A percentile compares a stretch with the other conserved stretches of the same genome.
These are phyloP conservation scores for Melanostoma mellinum DNA, from an alignment of 2,888 invertebrate species.

Conservation along the genomic window DNA sequence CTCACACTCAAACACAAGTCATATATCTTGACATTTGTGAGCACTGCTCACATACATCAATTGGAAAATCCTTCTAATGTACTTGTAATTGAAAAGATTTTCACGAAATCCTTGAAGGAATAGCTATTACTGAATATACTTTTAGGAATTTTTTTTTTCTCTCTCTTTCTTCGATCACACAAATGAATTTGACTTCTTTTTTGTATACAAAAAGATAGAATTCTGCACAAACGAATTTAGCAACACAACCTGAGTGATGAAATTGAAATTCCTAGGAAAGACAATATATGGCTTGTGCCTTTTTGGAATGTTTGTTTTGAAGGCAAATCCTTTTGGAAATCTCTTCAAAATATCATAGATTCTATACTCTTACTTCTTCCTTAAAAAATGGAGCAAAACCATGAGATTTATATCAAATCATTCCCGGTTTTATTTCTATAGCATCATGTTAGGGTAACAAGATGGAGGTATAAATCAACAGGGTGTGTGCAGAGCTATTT, in stretches of 20 bases:
- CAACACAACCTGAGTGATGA: no score
- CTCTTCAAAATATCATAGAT: slow-evolving; percentile 46
- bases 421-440: no score
- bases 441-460: no score
- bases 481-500: no score
- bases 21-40: neutral
- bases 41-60: slow-evolving; percentile 32
- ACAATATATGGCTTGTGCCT: slow-evolving; percentile 26
- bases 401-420: no score
- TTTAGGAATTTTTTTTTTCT: slow-evolving; percentile 17
- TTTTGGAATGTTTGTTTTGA: slow-evolving; percentile 31
- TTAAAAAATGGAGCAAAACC: no score
- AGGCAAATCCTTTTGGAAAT: slow-evolving; percentile 54
- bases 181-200: neutral
- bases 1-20: slow-evolving; percentile 1
- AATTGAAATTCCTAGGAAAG: neutral
- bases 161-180: neutral
- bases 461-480: no score
- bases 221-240: neutral
- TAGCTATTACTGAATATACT: slow-evolving; percentile 41
- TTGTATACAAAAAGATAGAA: neutral
- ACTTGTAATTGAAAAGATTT: slow-evolving; percentile 63
- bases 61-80: slow-evolving; percentile 42
- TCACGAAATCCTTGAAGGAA: slow-evolving; percentile 44
- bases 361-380: neutral